Base-by-base conservation (phyloP, 1,140 invertebrate genomes). In the Amyelois transitella region DNA sequence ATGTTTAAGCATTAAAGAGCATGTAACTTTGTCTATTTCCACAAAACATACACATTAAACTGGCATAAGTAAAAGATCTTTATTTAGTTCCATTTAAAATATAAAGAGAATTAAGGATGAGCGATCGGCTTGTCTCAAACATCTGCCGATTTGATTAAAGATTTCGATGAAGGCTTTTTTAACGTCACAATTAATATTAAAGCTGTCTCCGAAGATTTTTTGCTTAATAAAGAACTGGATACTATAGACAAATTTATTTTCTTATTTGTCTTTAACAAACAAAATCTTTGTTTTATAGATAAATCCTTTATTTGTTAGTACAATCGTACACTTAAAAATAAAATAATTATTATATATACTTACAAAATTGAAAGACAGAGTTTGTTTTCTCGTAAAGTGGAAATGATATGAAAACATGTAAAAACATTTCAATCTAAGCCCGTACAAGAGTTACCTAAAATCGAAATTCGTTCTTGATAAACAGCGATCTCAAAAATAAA, bases 111-210 rank as follows among this genome's bases (percentile, higher is more conserved):
- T 3, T 14, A 48, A 52, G n/a, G 43, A 52, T 52, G 20, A 52
- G n/a, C 12, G 50, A 52, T 52, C 28, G 50, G 28, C 25, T n/a
- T 20, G 50, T 32, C 50, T 20, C 7, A n/a, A 14, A 12, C 50
- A 52, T 52, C 50, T 52, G 50, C 21, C 43, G 50, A 52, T 52
- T 52, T 52, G 28, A 52, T 52, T 52, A 43, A 52, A 12, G 32
- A 38, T 52, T 52, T 32, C 32, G n/a, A 20, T 19, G 28, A 52
- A 43, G 28, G n/a, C 32, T 52, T 52, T 52, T 51, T 52, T 52
- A 20, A 43, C 7, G 21, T 43, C 28, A 52, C 45, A n/a, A 19
- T 48, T 48, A 19, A 48, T 48, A 21, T 48, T 22, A 21, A 48
- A n/a, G n/a, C 18, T 12, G 17, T 48, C 45, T n/a, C 7, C 6